A percentile compares a stretch with the other conserved stretches of the same genome.
These are phyloP conservation scores for Drosophila picticornis DNA, from an alignment of 2,888 invertebrate species.

Conservation along the genomic window DNA sequence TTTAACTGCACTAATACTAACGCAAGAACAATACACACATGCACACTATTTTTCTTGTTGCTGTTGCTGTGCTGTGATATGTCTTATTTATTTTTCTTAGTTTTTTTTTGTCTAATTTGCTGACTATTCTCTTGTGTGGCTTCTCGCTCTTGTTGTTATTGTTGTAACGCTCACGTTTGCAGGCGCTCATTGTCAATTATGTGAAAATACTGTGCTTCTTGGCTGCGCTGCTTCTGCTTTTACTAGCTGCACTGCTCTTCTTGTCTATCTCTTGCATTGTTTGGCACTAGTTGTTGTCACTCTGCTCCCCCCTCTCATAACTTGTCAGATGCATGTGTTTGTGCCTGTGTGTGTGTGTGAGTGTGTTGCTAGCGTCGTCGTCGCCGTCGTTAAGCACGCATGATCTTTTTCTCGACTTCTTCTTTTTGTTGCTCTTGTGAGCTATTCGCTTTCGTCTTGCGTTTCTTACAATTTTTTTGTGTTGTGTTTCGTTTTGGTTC, in stretches of 20 bases:
- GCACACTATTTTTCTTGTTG: slow-evolving; percentile 4
- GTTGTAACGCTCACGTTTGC: slow-evolving; percentile 50
- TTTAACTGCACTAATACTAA: background rate
- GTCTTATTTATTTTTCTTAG: slow-evolving; percentile 2
- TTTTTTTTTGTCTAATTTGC: slow-evolving; percentile 32
- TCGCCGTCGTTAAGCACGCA: slow-evolving; percentile 54
- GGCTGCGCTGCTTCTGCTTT: slow-evolving; percentile 22
- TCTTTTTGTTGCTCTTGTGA: slow-evolving; percentile 57
- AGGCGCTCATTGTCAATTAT: slow-evolving; percentile 61
- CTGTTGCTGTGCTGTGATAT: slow-evolving; percentile 20
- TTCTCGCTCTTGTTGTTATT: slow-evolving; percentile 34
- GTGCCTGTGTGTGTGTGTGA: slow-evolving; percentile 36
- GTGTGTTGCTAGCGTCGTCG: slow-evolving; percentile 35
- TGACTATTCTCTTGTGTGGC: slow-evolving; percentile 50
- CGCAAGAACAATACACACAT: background rate
- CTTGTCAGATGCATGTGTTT: slow-evolving; percentile 30
- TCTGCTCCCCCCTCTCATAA: slow-evolving; percentile 25
- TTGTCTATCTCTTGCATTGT: slow-evolving; percentile 57
- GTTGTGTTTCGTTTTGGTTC: slow-evolving; percentile 63
- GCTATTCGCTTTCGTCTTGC: slow-evolving; percentile 52
- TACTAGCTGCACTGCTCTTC: slow-evolving; percentile 25
- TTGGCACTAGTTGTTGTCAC: slow-evolving; percentile 56
- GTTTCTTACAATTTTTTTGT: slow-evolving; percentile 27
- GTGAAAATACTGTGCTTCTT: slow-evolving; percentile 45
- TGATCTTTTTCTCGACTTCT: slow-evolving; percentile 51